phyloP scores from a whole-genome alignment of 2,113 vertebrate genomes.

The Pao palembangensis region DNA sequence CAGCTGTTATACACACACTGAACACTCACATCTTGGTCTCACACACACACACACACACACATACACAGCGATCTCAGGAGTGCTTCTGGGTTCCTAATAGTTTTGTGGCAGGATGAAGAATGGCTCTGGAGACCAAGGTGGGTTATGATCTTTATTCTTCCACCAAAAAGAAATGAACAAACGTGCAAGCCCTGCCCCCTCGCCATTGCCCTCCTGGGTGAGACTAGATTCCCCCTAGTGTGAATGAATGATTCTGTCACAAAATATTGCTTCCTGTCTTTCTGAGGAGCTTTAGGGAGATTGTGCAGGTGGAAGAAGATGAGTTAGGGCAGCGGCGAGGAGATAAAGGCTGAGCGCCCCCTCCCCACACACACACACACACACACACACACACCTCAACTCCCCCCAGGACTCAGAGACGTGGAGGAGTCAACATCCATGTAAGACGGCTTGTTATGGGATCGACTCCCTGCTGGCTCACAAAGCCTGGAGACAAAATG shows the following conservation, averaged over 20 bases:
- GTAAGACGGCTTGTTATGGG: conserved; percentile 26
- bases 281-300: conserved; percentile 56
- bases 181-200: too few relatives aligned
- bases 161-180: too few relatives aligned
- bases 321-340: conserved; percentile 15
- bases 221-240: too few relatives aligned
- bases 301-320: conserved; percentile 34
- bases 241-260: conserved; percentile 67
- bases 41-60: too few relatives aligned
- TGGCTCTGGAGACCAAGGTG: too few relatives aligned
- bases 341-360: conserved; percentile 5
- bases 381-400: too few relatives aligned
- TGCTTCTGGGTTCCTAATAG: conserved; percentile 63
- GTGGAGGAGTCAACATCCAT: conserved; percentile 28
- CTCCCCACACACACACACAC: too few relatives aligned
- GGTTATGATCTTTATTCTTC: too few relatives aligned
- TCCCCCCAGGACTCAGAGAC: conserved; percentile 3
- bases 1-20: too few relatives aligned
- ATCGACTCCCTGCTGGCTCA: conserved; percentile 16
- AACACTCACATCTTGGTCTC: too few relatives aligned
- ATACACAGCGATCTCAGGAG: conserved; percentile 25
- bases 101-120: conserved; percentile 8
- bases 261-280: conserved; percentile 56
- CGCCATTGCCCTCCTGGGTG: too few relatives aligned
- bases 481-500: too few relatives aligned